Evolutionary conservation across 2,888 invertebrate species (phyloP).

Genomic region (Limnephilus rhombicus): DNA sequence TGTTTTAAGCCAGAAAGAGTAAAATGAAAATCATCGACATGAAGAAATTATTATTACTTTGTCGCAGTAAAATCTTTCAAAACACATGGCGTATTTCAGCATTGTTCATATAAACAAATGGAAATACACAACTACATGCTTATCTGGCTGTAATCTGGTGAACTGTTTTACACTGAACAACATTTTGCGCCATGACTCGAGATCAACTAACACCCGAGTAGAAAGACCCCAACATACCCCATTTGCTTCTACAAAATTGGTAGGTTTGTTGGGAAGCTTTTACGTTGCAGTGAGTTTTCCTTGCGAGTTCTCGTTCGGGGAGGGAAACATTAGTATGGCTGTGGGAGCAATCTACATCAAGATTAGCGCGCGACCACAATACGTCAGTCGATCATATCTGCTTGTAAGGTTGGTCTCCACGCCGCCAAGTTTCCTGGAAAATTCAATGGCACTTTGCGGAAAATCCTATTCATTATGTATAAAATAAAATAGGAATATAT

Average conservation of each 20-base stretch:
- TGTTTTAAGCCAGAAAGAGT: neutral
- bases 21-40: constrained; percentile 17
- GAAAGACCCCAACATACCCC: neutral
- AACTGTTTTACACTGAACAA: constrained; percentile 36
- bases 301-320: neutral
- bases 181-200: neutral
- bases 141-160: constrained; percentile 39
- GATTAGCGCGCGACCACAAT: constrained; percentile 61
- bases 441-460: neutral
- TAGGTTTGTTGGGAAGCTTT: neutral
- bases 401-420: constrained; percentile 38
- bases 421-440: neutral
- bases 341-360: constrained; percentile 57
- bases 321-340: constrained; percentile 43
- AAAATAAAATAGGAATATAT: neutral
- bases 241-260: neutral
- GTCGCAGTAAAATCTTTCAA: constrained; percentile 21
- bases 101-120: constrained; percentile 37
- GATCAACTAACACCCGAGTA: neutral
- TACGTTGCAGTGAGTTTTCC: neutral
- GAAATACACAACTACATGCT: constrained; percentile 18
- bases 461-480: neutral
- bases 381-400: constrained; percentile 64
- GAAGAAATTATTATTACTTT: constrained; percentile 8
- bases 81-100: constrained; percentile 12